Evolutionary conservation across 2,888 invertebrate species (phyloP), one percentile per base, ranked within the genome.

Genomic region (Apotomis betuletana): DNA sequence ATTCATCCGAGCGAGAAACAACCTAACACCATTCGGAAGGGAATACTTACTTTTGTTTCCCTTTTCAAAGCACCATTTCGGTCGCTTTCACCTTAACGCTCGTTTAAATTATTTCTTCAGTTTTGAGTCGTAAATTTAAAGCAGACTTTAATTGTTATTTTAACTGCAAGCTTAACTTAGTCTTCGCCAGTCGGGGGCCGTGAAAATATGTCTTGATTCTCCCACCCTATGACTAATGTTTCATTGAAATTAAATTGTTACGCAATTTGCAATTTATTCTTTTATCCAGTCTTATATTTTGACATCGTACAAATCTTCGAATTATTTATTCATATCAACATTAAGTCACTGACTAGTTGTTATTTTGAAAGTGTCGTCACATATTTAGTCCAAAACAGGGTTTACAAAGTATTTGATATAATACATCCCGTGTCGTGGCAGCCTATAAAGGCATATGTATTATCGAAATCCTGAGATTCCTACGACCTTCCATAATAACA

Each of bases 141-240:
- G 84, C 83, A 86, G 93, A 93, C 92, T 93, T 93, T 93, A 93
- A 93, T 93, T 93, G 92, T 93, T 91, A 91, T 91, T 93, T 92
- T 93, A 91, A 93, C 92, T 92, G 93, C 92, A 89, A 90, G 87
- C 88, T 89, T 87, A 88, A 91, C 90, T 88, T 89, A 88, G 90
- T 88, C 86, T 84, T 87, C 83, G 78, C 83, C 77, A 79, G 80
- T 81, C 78, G 79, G 85, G 88, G 88, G 85, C 82, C 79, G 85
- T 85, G 87, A 88, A 92, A 92, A 92, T 92, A 91, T 91, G 91
- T 92, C 92, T 92, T 92, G 90, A 92, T 92, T 90, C 91, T 84
- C 83, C 82, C 83, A 81, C 88, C 88, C 87, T 90, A 90, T 92
- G 91, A 92, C 92, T 92, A 89, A 91, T 88, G 90, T 90, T 88